Percentiles rank a stretch among this genome's conserved stretches.
Conservation (phyloP, 2,888 invertebrate genomes). For the Cyaniris semiargus region DNA sequence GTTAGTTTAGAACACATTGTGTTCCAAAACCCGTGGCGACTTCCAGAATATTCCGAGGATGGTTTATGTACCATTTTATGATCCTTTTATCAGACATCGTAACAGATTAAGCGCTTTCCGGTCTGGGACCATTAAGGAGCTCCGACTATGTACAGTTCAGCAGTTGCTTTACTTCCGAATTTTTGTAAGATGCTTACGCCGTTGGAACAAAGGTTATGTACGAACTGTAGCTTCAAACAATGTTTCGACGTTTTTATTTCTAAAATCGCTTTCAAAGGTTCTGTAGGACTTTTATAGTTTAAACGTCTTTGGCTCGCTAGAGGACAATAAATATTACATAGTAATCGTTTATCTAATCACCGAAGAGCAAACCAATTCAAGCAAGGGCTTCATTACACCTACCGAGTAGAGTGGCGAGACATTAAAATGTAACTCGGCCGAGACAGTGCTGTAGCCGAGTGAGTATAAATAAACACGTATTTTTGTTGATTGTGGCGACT, state of each 20-base stretch:
- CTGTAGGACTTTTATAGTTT: neutral
- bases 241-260: neutral
- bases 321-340: neutral
- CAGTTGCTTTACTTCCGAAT: neutral
- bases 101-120: conserved; percentile 22
- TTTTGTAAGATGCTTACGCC: neutral
- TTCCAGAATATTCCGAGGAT: neutral
- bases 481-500: too few relatives aligned
- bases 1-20: neutral
- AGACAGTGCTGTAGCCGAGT: too few relatives aligned
- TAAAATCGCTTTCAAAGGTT: neutral
- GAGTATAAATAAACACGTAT: too few relatives aligned
- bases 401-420: too few relatives aligned
- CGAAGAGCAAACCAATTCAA: too few relatives aligned
- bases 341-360: neutral
- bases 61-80: conserved; percentile 7
- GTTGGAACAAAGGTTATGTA: neutral
- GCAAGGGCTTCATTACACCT: too few relatives aligned
- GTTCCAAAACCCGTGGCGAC: neutral
- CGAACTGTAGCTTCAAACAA: neutral
- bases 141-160: neutral
- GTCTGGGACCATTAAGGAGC: neutral
- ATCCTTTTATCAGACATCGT: conserved; percentile 21
- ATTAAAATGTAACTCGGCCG: too few relatives aligned
- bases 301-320: neutral